Conservation (phyloP, 2,888 invertebrate genomes). For the Terebella lapidaria region DNA sequence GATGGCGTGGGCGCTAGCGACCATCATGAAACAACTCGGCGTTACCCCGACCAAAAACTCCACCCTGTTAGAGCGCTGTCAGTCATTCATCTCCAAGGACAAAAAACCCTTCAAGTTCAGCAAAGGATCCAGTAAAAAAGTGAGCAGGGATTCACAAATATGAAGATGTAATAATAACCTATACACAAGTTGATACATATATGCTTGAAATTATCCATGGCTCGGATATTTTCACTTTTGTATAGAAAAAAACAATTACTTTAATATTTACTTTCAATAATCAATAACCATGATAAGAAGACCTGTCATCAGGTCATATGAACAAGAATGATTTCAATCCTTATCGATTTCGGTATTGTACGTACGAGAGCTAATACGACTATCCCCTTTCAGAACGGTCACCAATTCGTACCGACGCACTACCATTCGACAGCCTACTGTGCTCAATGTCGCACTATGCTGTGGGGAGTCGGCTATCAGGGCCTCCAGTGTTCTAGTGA, state of each 20-base stretch:
- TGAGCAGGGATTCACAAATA: too few species aligned
- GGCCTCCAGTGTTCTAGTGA: conserved; percentile 91
- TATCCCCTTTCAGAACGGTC: conserved; percentile 60
- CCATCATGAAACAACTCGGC: conserved; percentile 74
- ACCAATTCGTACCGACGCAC: conserved; percentile 82
- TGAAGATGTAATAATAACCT: too few species aligned
- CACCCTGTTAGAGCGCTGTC: conserved; percentile 66
- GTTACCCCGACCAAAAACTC: conserved; percentile 55
- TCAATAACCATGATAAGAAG: too few species aligned
- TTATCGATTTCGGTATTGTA: too few species aligned
- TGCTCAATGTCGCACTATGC: conserved; percentile 84
- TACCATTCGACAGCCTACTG: conserved; percentile 86
- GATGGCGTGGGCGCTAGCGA: conserved; percentile 73
- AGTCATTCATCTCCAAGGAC: conserved; percentile 80
- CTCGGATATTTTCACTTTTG: too few species aligned
- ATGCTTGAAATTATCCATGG: too few species aligned
- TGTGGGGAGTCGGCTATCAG: conserved; percentile 94
- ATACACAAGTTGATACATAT: too few species aligned
- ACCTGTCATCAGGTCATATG: too few species aligned
- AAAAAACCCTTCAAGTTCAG: conserved; percentile 63
- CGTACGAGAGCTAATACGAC: too few species aligned
- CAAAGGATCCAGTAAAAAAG: conserved; percentile 13
- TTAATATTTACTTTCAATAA: too few species aligned
- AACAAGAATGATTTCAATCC: too few species aligned
- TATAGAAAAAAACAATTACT: too few species aligned